These are phyloP conservation scores for Forbesichthys agassizii DNA, from an alignment of 2,113 vertebrate genomes.

Conservation along the genomic window DNA sequence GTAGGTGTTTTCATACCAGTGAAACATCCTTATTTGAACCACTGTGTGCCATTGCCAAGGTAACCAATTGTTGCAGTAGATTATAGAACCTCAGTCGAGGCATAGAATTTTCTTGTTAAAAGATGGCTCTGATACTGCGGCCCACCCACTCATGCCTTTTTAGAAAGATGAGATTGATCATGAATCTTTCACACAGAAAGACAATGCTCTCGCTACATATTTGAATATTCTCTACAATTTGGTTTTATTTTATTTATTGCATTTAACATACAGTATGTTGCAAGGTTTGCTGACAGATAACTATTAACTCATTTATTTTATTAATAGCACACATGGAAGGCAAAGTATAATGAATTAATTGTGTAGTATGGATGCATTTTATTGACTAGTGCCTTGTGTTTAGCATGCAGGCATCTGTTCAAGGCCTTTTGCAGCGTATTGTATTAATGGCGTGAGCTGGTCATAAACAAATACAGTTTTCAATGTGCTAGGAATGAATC, in stretches of 20 bases:
- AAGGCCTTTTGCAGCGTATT: background rate
- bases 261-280: no score
- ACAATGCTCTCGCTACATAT: no score
- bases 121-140: background rate
- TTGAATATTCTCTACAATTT: no score
- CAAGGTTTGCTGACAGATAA: background rate
- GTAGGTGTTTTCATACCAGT: background rate
- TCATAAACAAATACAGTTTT: no score
- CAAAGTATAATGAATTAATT: background rate
- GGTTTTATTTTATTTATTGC: no score
- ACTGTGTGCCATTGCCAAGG: slow-evolving; percentile 1
- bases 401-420: background rate
- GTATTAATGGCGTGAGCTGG: background rate
- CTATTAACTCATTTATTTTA: background rate
- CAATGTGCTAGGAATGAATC: no score
- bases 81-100: background rate
- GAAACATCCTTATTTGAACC: background rate
- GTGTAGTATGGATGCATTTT: background rate
- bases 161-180: background rate
- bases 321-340: background rate
- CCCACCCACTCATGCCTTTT: background rate
- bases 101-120: background rate
- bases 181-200: background rate
- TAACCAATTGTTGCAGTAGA: background rate
- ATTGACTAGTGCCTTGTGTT: background rate